Conservation (phyloP, 2,797 vertebrate genomes). For the Fratercula arctica region DNA sequence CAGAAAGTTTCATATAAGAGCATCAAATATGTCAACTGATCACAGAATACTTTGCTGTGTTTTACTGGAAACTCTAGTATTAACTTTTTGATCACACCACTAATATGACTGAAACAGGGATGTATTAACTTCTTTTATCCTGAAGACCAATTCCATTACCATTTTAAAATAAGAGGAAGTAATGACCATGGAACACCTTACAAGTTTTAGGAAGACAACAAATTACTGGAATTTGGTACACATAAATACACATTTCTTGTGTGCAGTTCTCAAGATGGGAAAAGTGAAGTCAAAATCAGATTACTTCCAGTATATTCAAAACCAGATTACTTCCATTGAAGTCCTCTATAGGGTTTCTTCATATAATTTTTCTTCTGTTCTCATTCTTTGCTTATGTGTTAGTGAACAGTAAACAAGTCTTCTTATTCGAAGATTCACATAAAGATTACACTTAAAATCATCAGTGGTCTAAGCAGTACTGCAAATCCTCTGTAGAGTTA, state of each 20-base stretch:
- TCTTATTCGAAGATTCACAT: neutral
- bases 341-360: neutral
- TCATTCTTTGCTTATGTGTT: neutral
- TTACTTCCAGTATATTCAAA: constrained; percentile 10
- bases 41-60: neutral
- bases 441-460: neutral
- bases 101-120: neutral
- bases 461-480: neutral
- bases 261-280: neutral
- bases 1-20: neutral
- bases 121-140: neutral
- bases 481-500: neutral
- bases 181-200: neutral
- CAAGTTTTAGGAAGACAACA: neutral
- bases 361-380: neutral
- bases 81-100: neutral
- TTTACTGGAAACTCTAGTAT: neutral
- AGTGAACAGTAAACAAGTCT: neutral
- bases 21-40: neutral
- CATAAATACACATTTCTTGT: neutral
- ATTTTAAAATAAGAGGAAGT: neutral
- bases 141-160: neutral
- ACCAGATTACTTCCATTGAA: neutral
- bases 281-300: neutral
- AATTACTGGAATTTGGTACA: neutral